A percentile compares a stretch with the other conserved stretches of the same genome.
Conservation (phyloP, 1,140 invertebrate genomes). For the Steinernema feltiae region DNA sequence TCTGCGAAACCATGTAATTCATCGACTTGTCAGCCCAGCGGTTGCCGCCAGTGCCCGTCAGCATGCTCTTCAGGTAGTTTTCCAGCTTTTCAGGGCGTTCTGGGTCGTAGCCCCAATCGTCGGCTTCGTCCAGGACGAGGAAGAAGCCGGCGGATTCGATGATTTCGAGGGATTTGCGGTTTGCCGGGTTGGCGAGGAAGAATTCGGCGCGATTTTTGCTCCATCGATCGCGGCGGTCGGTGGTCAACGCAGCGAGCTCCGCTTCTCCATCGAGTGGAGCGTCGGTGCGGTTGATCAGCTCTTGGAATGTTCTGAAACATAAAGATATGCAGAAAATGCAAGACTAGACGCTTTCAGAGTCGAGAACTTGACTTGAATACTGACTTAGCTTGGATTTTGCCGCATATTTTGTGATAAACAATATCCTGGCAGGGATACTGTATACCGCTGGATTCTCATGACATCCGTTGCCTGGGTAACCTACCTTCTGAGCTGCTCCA, state of each 20-base stretch:
- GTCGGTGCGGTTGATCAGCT: conserved; percentile 38
- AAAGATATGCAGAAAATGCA: too few relatives aligned
- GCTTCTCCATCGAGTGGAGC: conserved; percentile 25
- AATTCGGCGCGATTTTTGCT: conserved; percentile 38
- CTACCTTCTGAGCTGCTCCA: conserved; percentile 20
- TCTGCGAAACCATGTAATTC: conserved; percentile 70
- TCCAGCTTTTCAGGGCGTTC: conserved; percentile 18
- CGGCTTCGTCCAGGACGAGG: conserved; percentile 23
- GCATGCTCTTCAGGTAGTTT: conserved; percentile 59
- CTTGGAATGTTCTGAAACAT: conserved; percentile 37
- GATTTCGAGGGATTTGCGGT: conserved; percentile 29
- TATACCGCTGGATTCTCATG: too few relatives aligned
- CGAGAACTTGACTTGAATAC: too few relatives aligned
- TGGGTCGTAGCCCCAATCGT: conserved; percentile 26
- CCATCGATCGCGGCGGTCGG: conserved; percentile 40
- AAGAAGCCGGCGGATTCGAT: conserved; percentile 41
- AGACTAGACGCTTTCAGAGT: too few relatives aligned
- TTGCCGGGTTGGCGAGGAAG: conserved; percentile 39
- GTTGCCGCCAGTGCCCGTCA: conserved; percentile 91
- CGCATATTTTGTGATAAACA: too few relatives aligned
- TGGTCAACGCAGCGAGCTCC: conserved; percentile 41
- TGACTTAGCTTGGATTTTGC: too few relatives aligned
- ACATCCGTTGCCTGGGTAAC: not conserved
- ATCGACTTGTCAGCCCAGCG: conserved; percentile 87
- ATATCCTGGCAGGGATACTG: too few relatives aligned